A percentile compares a stretch with the other conserved stretches of the same genome.
These are phyloP conservation scores for Peromyscus polionotus DNA, from an alignment of 2,113 vertebrate genomes.

Conservation along the genomic window DNA sequence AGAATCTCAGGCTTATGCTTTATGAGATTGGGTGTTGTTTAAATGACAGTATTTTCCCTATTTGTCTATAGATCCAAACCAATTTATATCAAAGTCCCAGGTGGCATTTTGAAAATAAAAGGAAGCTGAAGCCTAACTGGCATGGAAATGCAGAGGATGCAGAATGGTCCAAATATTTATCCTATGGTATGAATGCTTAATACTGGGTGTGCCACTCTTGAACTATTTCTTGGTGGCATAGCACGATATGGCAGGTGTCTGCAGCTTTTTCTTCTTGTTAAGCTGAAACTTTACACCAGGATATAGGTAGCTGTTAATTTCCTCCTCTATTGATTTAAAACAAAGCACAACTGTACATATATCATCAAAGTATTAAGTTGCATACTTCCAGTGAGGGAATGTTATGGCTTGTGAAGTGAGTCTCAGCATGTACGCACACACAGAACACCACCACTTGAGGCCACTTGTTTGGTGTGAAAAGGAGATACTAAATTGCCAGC, in stretches of 20 bases:
- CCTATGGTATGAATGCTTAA: background rate
- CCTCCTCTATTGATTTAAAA: background rate
- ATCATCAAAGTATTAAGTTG: background rate
- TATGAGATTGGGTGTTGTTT: background rate
- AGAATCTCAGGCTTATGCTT: background rate
- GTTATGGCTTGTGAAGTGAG: slow-evolving; percentile 1
- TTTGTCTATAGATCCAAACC: background rate
- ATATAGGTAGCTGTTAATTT: background rate
- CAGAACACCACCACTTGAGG: background rate
- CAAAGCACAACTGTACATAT: background rate
- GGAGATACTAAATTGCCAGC: background rate
- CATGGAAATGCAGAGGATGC: background rate
- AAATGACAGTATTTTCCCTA: background rate
- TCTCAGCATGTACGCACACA: background rate
- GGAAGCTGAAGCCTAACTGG: background rate
- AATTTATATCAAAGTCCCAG: background rate
- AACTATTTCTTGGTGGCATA: background rate
- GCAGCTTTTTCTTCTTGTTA: background rate
- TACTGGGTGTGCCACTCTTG: background rate
- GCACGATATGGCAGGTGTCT: background rate
- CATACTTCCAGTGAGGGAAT: background rate
- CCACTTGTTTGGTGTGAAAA: background rate
- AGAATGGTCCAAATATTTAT: background rate
- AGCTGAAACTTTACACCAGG: background rate
- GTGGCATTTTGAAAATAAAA: background rate